A percentile compares a stretch with the other conserved stretches of the same genome.
phyloP scores from a whole-genome alignment of 2,113 vertebrate species.

The Plecturocebus donacophilus region DNA sequence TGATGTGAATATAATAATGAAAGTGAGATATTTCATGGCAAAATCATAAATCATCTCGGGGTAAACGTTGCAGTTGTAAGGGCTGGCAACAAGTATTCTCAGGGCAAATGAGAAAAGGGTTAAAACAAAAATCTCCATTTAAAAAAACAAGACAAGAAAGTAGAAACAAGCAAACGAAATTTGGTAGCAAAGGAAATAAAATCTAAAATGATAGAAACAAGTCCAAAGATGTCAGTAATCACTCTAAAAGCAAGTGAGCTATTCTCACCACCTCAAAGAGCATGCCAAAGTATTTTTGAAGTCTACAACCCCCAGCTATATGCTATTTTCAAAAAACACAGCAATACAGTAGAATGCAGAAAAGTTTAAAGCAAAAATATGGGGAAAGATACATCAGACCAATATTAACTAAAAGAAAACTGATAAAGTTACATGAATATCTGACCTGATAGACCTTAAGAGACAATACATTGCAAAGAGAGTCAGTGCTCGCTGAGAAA shows the following conservation, averaged over 20 bases:
- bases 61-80: too few species aligned
- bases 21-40: too few species aligned
- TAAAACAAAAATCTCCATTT: not conserved
- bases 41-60: too few species aligned
- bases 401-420: not conserved
- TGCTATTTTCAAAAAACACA: not conserved
- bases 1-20: too few species aligned
- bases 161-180: not conserved
- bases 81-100: too few species aligned
- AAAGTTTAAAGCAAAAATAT: not conserved
- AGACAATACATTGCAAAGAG: too few species aligned
- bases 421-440: not conserved
- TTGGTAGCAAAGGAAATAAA: not conserved
- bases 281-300: not conserved
- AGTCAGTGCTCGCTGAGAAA: rapidly evolving
- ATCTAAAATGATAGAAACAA: not conserved
- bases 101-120: too few species aligned
- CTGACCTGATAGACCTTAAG: too few species aligned
- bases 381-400: not conserved
- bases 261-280: not conserved
- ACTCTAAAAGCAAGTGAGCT: not conserved
- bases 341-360: not conserved
- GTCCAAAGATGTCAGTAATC: not conserved
- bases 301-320: not conserved
- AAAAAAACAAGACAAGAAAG: not conserved